Conservation (phyloP, 2,797 vertebrate genomes). For the Lerista edwardsae region DNA sequence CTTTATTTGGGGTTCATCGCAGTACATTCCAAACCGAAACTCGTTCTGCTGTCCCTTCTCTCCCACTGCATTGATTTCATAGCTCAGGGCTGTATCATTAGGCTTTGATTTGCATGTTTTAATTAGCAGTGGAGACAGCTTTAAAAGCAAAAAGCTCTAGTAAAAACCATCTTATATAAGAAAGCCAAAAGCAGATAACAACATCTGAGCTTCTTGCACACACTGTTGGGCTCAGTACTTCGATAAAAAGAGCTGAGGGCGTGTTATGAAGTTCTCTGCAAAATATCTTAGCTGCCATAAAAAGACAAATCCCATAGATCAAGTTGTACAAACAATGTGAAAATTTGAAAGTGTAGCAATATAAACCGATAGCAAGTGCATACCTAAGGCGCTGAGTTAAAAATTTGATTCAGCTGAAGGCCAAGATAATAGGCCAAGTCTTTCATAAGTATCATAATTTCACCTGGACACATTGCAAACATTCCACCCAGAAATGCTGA, state of each 20-base stretch:
- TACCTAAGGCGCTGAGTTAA: background rate
- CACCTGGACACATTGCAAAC: no score
- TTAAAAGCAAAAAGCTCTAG: slow-evolving; percentile 50
- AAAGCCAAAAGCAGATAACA: slow-evolving; percentile 17
- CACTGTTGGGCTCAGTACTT: slow-evolving; percentile 2
- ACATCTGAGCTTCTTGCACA: slow-evolving; percentile 44
- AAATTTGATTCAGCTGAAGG: background rate
- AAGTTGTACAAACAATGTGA: background rate
- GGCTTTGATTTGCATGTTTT: slow-evolving; percentile 56
- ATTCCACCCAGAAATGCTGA: no score
- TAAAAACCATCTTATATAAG: slow-evolving; percentile 51
- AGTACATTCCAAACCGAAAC: slow-evolving; percentile 36
- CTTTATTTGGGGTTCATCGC: slow-evolving; percentile 26
- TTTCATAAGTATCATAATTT: background rate
- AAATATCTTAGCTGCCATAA: background rate
- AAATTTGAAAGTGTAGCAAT: background rate
- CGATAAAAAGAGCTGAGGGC: slow-evolving; percentile 6
- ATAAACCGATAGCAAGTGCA: background rate
- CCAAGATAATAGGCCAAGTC: background rate
- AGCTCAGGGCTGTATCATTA: slow-evolving; percentile 48
- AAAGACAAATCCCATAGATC: background rate
- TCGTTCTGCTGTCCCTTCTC: slow-evolving; percentile 55
- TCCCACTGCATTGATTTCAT: slow-evolving; percentile 37
- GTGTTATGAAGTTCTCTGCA: slow-evolving; percentile 11
- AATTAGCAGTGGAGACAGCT: slow-evolving; percentile 60